Percentiles rank a stretch among this genome's conserved stretches.
These are phyloP conservation scores for Rallus limicola DNA, from an alignment of 2,113 vertebrate genomes.

Conservation along the genomic window DNA sequence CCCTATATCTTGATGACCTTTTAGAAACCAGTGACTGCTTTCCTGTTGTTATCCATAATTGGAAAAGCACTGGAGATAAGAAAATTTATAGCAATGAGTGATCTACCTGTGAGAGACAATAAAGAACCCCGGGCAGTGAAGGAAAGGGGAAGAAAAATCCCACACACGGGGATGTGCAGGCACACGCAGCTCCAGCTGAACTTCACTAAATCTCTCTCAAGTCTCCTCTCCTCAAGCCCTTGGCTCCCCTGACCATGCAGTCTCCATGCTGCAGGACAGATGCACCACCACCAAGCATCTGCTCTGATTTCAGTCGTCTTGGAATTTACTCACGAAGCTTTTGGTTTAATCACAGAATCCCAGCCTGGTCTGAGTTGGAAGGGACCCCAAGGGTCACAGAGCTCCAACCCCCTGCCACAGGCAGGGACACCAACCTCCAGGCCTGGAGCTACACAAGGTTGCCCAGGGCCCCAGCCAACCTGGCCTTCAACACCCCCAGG, in stretches of 20 bases:
- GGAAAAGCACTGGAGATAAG: conserved; percentile 80
- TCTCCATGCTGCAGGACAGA: background rate
- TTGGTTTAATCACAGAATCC: background rate
- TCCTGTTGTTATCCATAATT: conserved; percentile 80
- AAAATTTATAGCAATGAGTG: conserved; percentile 72
- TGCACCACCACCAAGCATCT: background rate
- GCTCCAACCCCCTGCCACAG: too few species aligned
- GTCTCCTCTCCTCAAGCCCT: background rate
- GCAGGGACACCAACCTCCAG: too few species aligned
- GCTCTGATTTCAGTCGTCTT: background rate
- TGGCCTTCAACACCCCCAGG: too few species aligned
- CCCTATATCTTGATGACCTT: conserved; percentile 79
- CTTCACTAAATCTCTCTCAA: background rate
- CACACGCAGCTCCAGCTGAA: background rate
- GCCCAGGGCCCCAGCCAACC: too few species aligned
- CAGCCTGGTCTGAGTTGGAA: too few species aligned
- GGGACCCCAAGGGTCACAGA: too few species aligned
- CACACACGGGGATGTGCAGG: background rate
- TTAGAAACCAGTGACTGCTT: conserved; percentile 74
- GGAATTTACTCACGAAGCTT: background rate
- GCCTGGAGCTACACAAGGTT: too few species aligned
- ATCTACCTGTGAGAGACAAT: conserved; percentile 75
- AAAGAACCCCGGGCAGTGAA: conserved; percentile 22
- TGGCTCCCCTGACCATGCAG: background rate
- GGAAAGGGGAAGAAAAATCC: background rate